phyloP scores from a whole-genome alignment of 2,888 invertebrate species.

The Sarcophaga carnaria region DNA sequence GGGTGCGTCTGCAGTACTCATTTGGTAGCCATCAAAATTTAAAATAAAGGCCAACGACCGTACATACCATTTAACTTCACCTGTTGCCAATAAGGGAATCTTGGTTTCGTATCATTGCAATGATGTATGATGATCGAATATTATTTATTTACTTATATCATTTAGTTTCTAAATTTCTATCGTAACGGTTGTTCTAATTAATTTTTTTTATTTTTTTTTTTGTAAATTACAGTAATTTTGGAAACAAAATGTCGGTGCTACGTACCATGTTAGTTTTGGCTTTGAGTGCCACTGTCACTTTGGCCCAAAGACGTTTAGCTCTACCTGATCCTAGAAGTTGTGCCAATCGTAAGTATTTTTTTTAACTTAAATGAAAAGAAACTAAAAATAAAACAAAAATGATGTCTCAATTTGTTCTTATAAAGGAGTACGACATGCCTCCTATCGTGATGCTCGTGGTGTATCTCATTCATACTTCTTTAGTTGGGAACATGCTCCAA shows the following conservation, averaged over 20 bases:
- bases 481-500: slow-evolving; percentile 94
- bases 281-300: slow-evolving; percentile 85
- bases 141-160: slow-evolving; percentile 47
- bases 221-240: slow-evolving; percentile 42
- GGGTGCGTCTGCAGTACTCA: slow-evolving; percentile 59
- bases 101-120: slow-evolving; percentile 2
- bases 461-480: slow-evolving; percentile 96
- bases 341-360: slow-evolving; percentile 89
- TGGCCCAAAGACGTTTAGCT: slow-evolving; percentile 92
- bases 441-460: slow-evolving; percentile 93
- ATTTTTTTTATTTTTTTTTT: slow-evolving; percentile 28
- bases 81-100: slow-evolving; percentile 33
- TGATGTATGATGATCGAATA: slow-evolving; percentile 36
- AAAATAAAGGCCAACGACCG: slow-evolving; percentile 42
- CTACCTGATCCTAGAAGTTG: slow-evolving; percentile 95
- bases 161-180: slow-evolving; percentile 62
- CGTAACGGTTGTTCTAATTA: slow-evolving; percentile 53
- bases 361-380: neutral
- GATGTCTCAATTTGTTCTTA: neutral
- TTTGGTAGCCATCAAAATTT: slow-evolving; percentile 34
- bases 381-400: neutral
- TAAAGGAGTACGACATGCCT: slow-evolving; percentile 92
- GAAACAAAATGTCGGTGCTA: slow-evolving; percentile 74
- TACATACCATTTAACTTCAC: slow-evolving; percentile 33
- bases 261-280: slow-evolving; percentile 84